Evolutionary conservation across 37 sponge, comb jelly and placozoan species (phyloP).

Genomic region (Bolinopsis microptera): DNA sequence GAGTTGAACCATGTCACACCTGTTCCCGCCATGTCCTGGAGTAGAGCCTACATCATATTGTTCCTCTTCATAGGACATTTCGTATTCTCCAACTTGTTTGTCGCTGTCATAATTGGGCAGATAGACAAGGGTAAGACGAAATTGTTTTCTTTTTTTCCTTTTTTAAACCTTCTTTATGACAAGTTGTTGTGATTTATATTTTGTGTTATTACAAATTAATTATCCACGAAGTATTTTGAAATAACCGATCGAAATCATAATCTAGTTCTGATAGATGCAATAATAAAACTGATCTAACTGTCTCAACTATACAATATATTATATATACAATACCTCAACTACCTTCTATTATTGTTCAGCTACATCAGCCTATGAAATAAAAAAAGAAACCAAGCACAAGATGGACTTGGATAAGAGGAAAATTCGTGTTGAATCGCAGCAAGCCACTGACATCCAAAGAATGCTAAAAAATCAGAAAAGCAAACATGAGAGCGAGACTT

Average conservation of each 20-base stretch:
- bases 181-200: no score
- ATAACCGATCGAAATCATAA: no score
- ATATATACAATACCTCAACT: no score
- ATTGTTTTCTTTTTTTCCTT: no score
- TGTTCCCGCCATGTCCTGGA: neutral
- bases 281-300: no score
- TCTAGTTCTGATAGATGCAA: no score
- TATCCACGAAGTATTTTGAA: no score
- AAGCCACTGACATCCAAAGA: neutral
- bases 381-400: neutral
- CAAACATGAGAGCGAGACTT: neutral
- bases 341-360: neutral
- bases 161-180: no score
- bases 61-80: constrained; percentile 21
- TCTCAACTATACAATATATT: no score
- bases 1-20: neutral
- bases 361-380: neutral
- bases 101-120: constrained; percentile 6
- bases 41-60: neutral
- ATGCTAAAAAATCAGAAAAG: neutral
- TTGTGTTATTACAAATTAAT: no score
- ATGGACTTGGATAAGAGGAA: constrained; percentile 2
- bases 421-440: neutral
- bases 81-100: constrained; percentile 6
- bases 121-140: constrained; percentile 1